phyloP scores from a whole-genome alignment of 2,797 vertebrate genomes.

The Saxicola maurus region DNA sequence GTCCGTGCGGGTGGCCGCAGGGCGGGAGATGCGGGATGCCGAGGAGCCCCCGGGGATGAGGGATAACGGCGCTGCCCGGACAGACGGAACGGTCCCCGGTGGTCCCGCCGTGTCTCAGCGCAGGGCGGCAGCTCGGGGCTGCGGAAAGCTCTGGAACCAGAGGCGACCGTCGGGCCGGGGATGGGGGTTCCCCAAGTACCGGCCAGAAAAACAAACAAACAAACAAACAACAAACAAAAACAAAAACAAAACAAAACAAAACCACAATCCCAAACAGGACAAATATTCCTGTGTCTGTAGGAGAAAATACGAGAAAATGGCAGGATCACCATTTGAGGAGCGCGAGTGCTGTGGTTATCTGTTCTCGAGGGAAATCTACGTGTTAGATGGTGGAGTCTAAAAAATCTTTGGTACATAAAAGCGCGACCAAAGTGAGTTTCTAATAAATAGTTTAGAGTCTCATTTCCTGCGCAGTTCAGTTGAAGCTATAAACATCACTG shows the following conservation, averaged over 20 bases:
- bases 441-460: not conserved
- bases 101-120: rapidly evolving
- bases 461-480: rapidly evolving
- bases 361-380: not conserved
- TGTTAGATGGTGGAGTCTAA: not conserved
- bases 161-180: rapidly evolving
- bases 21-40: not conserved
- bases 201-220: no score
- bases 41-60: rapidly evolving
- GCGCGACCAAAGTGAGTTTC: rapidly evolving
- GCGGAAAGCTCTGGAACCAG: not conserved
- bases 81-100: rapidly evolving
- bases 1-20: not conserved
- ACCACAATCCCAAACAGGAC: no score
- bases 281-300: not conserved
- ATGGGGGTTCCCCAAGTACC: rapidly evolving
- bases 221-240: no score
- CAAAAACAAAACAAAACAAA: rapidly evolving
- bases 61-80: not conserved
- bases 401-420: not conserved
- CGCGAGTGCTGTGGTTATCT: rapidly evolving
- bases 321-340: not conserved
- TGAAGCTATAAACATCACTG: not conserved
- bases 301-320: not conserved
- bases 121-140: no score